Evolutionary conservation across 2,113 vertebrate species (phyloP).

Genomic region (Gallinago media): DNA sequence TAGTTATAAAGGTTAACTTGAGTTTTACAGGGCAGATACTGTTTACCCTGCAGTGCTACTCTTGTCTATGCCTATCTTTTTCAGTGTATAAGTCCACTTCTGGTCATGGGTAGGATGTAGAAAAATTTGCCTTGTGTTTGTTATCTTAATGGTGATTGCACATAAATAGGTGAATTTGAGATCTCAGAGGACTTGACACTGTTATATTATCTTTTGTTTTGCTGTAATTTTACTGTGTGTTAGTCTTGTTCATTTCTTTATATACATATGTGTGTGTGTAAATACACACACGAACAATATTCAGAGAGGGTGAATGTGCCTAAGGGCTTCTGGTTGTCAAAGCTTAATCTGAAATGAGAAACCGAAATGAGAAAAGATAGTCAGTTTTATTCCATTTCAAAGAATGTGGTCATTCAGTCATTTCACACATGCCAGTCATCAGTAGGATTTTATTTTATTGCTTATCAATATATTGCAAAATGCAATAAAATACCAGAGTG

Average conservation of each 20-base stretch:
- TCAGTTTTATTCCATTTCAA: not conserved
- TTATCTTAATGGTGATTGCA: not conserved
- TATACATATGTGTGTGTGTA: not conserved
- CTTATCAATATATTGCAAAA: not conserved
- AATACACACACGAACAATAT: not conserved
- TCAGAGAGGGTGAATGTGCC: not conserved
- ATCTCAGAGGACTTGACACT: not conserved
- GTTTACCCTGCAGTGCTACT: not conserved
- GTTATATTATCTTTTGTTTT: not conserved
- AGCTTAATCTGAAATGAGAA: not conserved
- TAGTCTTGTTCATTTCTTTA: not conserved
- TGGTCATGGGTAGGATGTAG: not conserved
- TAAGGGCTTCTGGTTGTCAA: not conserved
- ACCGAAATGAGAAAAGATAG: not conserved
- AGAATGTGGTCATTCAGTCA: not conserved
- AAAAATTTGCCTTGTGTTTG: not conserved
- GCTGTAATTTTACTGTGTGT: not conserved
- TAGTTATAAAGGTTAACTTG: not conserved
- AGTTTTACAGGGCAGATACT: not conserved
- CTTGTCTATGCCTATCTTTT: not conserved
- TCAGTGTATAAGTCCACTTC: rapidly evolving
- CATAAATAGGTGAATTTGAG: not conserved
- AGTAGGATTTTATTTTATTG: not conserved
- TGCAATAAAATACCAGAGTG: not conserved
- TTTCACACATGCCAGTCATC: not conserved